Base-by-base conservation (phyloP, 2,113 vertebrate genomes). In the Dasyurus viverrinus region DNA sequence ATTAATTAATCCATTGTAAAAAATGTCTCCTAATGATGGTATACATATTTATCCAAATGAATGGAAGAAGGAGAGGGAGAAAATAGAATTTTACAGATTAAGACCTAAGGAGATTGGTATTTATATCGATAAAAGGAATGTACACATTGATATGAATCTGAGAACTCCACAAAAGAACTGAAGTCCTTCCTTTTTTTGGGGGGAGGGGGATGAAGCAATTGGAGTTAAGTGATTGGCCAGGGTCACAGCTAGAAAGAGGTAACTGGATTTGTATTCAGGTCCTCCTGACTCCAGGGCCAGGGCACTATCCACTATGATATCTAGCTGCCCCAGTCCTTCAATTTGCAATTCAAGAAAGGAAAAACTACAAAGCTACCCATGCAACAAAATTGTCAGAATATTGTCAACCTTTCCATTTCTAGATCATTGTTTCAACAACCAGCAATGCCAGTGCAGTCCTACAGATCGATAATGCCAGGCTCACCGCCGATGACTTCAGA, bases 401-500 rank as follows among this genome's bases (percentile, higher is more conserved):
- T 26, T 55, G 26, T 92, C 30, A 4, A 68, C 97, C 12, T 92
- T 50, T 50, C 48, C 60, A 3, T 54, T 97, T 97, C 53, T 93
- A 99, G 99, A 98, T 99, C 95, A 98, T 99, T 9, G 95, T 93
- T 36, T 98, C 98, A 30, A 98, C 98, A 60, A 98, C 98, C 0
- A 98, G 98, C 97, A 99, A 99, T 0, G 98, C 99, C 0, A 98
- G 98, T 27, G 97, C 98, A 84, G 97, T 99, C 42, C 92, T 99
- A 53, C 98, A 99, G 94, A 98, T 99, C 0, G 99, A 99, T 76
- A 99, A 99, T 1, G 99, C 99, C 97, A 98, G 98, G 89, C 97
- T 99, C 97, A 98, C 99, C 2, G 99, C 99, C 7, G 99, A 99
- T 50, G 99, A 99, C 46, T 99, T 99, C 98, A 98, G 98, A 94